A percentile compares a stretch with the other conserved stretches of the same genome.
phyloP scores from a whole-genome alignment of 2,888 invertebrate genomes.

The Argyra leucocephala region DNA sequence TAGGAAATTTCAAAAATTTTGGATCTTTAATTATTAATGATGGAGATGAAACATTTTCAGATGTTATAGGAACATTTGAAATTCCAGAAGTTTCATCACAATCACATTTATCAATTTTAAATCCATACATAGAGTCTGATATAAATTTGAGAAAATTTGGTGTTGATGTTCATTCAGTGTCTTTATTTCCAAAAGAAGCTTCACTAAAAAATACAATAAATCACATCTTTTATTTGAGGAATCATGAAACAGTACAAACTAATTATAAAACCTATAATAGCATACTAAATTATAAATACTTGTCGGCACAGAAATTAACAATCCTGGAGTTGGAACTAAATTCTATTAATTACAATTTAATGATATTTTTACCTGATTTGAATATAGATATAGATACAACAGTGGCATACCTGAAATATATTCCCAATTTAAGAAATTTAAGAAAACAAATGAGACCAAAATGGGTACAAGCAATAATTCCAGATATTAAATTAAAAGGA shows the following conservation, averaged over 20 bases:
- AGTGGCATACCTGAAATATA: conserved; percentile 53
- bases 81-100: not conserved
- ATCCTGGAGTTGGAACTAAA: conserved; percentile 70
- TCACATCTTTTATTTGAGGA: conserved; percentile 42
- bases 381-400: conserved; percentile 56
- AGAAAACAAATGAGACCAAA: conserved; percentile 58
- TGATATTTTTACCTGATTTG: conserved; percentile 61
- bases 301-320: conserved; percentile 60
- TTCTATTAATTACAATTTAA: conserved; percentile 66
- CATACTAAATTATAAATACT: conserved; percentile 63
- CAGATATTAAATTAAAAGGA: conserved; percentile 70
- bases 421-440: conserved; percentile 55
- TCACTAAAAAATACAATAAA: conserved; percentile 34
- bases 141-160: conserved; percentile 10
- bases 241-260: conserved; percentile 48
- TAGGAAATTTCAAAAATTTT: not conserved
- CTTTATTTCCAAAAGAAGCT: conserved; percentile 19
- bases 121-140: too few species aligned
- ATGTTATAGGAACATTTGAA: not conserved
- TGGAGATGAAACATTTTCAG: not conserved
- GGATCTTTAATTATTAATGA: not conserved
- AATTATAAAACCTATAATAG: conserved; percentile 68
- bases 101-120: not conserved
- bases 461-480: conserved; percentile 66
- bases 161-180: not conserved